Conservation (phyloP, 2,888 invertebrate species). For the Drosophila kuntzei region DNA sequence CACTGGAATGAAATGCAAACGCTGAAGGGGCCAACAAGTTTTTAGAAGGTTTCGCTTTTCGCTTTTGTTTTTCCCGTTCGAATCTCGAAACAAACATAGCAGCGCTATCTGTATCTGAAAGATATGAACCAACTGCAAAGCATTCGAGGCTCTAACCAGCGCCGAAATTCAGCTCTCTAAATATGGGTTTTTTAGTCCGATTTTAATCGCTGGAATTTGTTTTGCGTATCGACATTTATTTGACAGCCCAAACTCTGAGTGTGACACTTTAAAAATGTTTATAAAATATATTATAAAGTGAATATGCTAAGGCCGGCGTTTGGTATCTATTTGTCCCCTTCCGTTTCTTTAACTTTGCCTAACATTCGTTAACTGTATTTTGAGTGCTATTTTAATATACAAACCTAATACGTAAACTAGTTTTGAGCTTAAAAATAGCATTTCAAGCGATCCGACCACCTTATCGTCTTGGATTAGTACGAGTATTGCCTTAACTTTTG, state of each 20-base stretch:
- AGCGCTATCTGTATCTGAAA: slow-evolving; percentile 45
- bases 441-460: slow-evolving; percentile 10
- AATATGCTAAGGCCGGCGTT: slow-evolving; percentile 42
- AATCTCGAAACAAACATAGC: slow-evolving; percentile 28
- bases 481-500: slow-evolving; percentile 15
- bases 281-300: slow-evolving; percentile 55
- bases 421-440: slow-evolving; percentile 53
- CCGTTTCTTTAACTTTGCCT: neutral
- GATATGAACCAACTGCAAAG: slow-evolving; percentile 21
- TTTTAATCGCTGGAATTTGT: slow-evolving; percentile 65
- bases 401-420: slow-evolving; percentile 60
- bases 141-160: slow-evolving; percentile 19
- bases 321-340: neutral
- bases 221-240: slow-evolving; percentile 64
- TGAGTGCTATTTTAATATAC: slow-evolving; percentile 41
- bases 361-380: slow-evolving; percentile 25
- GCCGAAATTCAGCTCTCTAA: slow-evolving; percentile 18
- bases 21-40: slow-evolving; percentile 33
- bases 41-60: slow-evolving; percentile 34
- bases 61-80: slow-evolving; percentile 39
- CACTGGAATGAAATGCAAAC: slow-evolving; percentile 51
- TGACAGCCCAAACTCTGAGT: slow-evolving; percentile 71
- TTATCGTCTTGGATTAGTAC: slow-evolving; percentile 5
- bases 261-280: slow-evolving; percentile 72
- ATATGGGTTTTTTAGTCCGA: slow-evolving; percentile 34